Conservation (phyloP, 2,797 vertebrate genomes). For the Pipistrellus pipistrellus region DNA sequence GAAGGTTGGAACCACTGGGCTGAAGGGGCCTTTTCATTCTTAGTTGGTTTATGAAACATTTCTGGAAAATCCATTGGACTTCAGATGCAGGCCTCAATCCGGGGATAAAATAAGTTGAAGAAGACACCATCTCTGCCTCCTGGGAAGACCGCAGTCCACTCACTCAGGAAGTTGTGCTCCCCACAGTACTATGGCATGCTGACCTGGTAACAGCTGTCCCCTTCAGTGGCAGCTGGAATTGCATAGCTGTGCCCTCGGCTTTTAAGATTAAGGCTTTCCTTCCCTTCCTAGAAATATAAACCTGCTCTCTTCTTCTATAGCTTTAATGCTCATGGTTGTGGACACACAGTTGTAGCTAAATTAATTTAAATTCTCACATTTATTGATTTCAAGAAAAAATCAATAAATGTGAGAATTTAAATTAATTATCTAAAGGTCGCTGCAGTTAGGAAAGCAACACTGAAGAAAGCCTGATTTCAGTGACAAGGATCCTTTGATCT, state of each 20-base stretch:
- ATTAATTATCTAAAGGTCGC: too few species aligned
- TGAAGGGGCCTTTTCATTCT: neutral
- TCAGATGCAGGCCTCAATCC: neutral
- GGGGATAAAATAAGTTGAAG: neutral
- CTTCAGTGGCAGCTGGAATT: neutral
- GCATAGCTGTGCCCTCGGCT: neutral
- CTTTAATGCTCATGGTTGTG: neutral
- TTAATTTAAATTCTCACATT: constrained; percentile 40
- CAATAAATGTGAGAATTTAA: too few species aligned
- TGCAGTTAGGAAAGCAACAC: neutral
- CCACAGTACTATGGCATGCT: neutral
- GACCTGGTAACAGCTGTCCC: too few species aligned
- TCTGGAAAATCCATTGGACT: neutral
- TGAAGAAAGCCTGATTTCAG: constrained; percentile 19
- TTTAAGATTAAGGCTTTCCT: neutral
- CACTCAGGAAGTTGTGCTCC: neutral
- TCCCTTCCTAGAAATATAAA: neutral
- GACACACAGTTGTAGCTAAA: neutral
- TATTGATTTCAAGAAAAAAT: constrained; percentile 19
- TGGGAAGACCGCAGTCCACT: neutral
- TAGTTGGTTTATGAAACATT: neutral
- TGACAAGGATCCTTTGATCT: constrained; percentile 2
- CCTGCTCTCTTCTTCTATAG: neutral
- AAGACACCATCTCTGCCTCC: neutral
- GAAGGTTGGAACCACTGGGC: too few species aligned